phyloP scores from a whole-genome alignment of 2,797 vertebrate genomes.

The Eutrigla gurnardus region DNA sequence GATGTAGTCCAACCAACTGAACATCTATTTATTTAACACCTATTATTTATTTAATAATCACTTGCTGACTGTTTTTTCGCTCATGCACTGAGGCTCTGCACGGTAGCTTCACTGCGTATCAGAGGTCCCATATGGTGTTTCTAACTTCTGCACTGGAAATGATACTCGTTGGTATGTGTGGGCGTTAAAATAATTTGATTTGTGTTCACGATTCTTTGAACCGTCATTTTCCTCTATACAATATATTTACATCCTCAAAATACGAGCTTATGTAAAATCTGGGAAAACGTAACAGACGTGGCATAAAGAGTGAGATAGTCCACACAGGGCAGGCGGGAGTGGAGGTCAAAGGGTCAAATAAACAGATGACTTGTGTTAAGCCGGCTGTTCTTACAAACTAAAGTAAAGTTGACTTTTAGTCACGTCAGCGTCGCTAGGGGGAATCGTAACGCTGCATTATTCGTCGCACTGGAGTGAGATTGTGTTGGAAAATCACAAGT shows the following conservation, averaged over 20 bases:
- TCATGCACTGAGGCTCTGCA: background rate
- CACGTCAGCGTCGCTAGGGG: no score
- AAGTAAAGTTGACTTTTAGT: no score
- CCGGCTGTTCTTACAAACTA: no score
- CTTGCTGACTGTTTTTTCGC: background rate
- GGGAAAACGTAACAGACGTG: no score
- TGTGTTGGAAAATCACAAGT: no score
- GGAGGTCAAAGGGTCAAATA: no score
- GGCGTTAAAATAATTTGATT: background rate
- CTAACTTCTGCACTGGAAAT: constrained; percentile 4
- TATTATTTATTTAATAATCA: background rate
- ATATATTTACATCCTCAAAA: no score
- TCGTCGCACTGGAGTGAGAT: no score
- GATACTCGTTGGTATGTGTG: background rate
- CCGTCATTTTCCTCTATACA: background rate
- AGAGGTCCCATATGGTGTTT: background rate
- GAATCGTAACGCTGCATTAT: no score
- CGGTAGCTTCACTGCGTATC: background rate
- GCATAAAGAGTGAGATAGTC: no score
- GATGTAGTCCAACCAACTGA: background rate
- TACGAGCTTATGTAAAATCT: background rate
- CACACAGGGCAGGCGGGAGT: no score
- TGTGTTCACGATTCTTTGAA: background rate
- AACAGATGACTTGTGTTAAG: no score
- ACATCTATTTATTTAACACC: background rate